Evolutionary conservation across 2,888 invertebrate genomes (phyloP).

Genomic region (Meiosimyza decipiens): DNA sequence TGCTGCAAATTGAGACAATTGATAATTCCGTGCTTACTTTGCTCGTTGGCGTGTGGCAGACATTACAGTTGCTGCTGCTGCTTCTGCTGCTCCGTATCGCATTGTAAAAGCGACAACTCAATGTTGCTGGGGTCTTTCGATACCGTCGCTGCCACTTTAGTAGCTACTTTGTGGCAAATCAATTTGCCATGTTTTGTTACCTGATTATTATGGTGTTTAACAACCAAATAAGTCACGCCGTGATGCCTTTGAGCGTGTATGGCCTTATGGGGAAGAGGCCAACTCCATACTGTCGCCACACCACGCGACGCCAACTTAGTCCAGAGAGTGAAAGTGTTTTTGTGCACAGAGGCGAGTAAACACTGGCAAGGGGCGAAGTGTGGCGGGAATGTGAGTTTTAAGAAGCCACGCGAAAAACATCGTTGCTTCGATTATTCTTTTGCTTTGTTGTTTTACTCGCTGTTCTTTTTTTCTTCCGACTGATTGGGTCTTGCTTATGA

Average conservation of each 20-base stretch:
- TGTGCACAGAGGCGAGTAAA: conserved; percentile 17
- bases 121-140: too few relatives aligned
- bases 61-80: too few relatives aligned
- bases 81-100: too few relatives aligned
- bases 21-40: background rate
- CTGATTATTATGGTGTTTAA: conserved; percentile 30
- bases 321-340: conserved; percentile 26
- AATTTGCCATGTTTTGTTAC: conserved; percentile 29
- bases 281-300: background rate
- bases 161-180: conserved; percentile 27
- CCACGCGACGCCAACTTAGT: background rate
- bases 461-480: background rate
- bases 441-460: background rate
- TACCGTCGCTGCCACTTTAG: conserved; percentile 8
- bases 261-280: background rate
- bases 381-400: background rate
- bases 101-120: too few relatives aligned
- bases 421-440: background rate
- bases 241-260: background rate
- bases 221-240: conserved; percentile 30
- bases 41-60: background rate
- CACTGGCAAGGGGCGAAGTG: background rate
- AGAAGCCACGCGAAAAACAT: background rate
- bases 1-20: conserved; percentile 13
- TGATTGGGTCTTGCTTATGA: background rate